These are phyloP conservation scores for Plagiodera versicolora DNA, from an alignment of 2,888 invertebrate species.

Conservation along the genomic window DNA sequence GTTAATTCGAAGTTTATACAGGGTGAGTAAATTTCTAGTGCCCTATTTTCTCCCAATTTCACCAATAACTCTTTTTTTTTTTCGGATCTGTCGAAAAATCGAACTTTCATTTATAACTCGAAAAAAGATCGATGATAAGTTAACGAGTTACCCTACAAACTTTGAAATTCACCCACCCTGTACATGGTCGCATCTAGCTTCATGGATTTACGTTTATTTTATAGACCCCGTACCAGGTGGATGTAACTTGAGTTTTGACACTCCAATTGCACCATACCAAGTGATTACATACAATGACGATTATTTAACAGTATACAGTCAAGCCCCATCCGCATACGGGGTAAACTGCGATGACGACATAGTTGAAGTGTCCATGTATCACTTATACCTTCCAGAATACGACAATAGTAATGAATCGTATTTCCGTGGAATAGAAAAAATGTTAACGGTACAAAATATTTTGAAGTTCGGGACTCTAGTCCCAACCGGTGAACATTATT, in stretches of 20 bases:
- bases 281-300: constrained; percentile 51
- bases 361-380: constrained; percentile 61
- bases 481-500: constrained; percentile 23
- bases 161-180: too few species aligned
- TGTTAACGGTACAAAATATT: constrained; percentile 64
- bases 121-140: too few species aligned
- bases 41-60: too few species aligned
- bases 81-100: too few species aligned
- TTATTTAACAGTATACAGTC: constrained; percentile 60
- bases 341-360: constrained; percentile 50
- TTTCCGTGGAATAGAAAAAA: constrained; percentile 62
- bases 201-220: constrained; percentile 24
- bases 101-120: too few species aligned
- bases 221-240: constrained; percentile 79
- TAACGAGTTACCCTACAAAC: too few species aligned
- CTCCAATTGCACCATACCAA: constrained; percentile 64
- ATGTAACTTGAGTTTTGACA: constrained; percentile 70
- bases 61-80: too few species aligned
- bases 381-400: constrained; percentile 63
- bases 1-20: too few species aligned
- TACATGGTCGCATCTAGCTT: too few species aligned
- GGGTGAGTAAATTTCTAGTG: too few species aligned
- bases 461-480: constrained; percentile 59
- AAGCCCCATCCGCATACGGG: constrained; percentile 55
- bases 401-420: constrained; percentile 61